Evolutionary conservation across 2,113 vertebrate genomes (phyloP).

Genomic region (Herpetotheres cachinnans): DNA sequence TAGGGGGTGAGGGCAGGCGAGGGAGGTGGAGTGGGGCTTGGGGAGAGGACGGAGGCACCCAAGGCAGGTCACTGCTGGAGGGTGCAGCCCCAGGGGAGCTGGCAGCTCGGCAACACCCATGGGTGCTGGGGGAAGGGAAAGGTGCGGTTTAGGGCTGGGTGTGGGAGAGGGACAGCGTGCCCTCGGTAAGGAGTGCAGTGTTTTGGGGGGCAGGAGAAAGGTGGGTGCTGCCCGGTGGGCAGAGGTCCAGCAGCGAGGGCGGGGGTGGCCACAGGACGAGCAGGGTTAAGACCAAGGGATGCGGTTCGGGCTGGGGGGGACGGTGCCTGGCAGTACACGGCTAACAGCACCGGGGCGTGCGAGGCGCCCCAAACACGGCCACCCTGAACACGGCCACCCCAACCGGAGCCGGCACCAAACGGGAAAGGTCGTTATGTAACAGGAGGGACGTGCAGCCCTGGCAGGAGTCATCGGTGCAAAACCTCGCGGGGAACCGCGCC

Average conservation of each 20-base stretch:
- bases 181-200: fast-evolving
- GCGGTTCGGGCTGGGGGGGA: background rate
- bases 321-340: fast-evolving
- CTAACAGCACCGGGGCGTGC: fast-evolving
- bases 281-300: background rate
- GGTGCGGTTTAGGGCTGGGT: background rate
- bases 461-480: conserved; percentile 18
- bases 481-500: background rate
- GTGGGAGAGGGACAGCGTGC: fast-evolving
- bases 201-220: background rate
- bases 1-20: background rate
- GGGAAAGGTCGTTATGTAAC: conserved; percentile 28
- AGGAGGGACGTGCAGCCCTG: conserved; percentile 7
- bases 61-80: background rate
- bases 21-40: background rate
- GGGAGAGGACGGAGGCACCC: background rate
- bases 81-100: background rate
- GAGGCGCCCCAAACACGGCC: background rate
- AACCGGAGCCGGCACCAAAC: background rate
- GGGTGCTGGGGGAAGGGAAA: background rate
- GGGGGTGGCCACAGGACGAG: fast-evolving
- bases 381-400: background rate
- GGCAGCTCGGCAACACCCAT: background rate
- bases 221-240: background rate
- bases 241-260: background rate